Percentiles rank a stretch among this genome's conserved stretches.
These are phyloP conservation scores for Macrosteles quadrilineatus DNA, from an alignment of 1,140 invertebrate species.

Conservation along the genomic window DNA sequence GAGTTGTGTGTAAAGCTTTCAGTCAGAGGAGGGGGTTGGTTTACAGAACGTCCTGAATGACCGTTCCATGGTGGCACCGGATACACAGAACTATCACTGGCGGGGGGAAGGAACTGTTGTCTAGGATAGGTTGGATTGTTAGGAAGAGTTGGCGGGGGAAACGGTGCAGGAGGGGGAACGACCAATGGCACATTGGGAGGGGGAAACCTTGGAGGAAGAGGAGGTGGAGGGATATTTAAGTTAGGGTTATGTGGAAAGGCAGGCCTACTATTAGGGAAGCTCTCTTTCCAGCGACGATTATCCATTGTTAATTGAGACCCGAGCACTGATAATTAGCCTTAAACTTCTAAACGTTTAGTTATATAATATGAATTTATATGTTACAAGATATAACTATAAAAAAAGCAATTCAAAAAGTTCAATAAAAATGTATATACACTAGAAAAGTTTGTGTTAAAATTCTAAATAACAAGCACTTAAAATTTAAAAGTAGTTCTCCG, in stretches of 20 bases:
- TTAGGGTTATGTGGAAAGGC: not conserved
- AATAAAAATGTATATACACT: slow-evolving; percentile 2
- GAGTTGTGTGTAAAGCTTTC: no score
- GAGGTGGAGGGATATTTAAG: slow-evolving; percentile 16
- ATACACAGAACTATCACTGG: not conserved
- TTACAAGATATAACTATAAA: slow-evolving; percentile 11
- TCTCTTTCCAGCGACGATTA: no score
- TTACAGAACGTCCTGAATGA: no score
- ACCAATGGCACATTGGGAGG: not conserved
- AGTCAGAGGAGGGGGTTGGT: no score
- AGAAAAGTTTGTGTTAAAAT: no score
- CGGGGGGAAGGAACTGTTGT: not conserved
- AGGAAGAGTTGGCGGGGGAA: not conserved
- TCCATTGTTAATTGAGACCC: no score
- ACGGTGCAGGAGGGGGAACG: not conserved
- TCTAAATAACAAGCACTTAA: not conserved
- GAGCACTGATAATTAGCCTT: no score
- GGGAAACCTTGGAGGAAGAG: slow-evolving; percentile 3
- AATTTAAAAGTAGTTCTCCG: no score
- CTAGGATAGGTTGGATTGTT: not conserved
- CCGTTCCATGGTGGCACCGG: no score
- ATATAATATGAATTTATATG: not conserved
- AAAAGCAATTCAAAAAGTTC: slow-evolving; percentile 4
- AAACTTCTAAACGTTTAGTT: no score
- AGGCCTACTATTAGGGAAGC: not conserved